Conservation (phyloP, 2,888 invertebrate genomes). For the Perizoma flavofasciatum region DNA sequence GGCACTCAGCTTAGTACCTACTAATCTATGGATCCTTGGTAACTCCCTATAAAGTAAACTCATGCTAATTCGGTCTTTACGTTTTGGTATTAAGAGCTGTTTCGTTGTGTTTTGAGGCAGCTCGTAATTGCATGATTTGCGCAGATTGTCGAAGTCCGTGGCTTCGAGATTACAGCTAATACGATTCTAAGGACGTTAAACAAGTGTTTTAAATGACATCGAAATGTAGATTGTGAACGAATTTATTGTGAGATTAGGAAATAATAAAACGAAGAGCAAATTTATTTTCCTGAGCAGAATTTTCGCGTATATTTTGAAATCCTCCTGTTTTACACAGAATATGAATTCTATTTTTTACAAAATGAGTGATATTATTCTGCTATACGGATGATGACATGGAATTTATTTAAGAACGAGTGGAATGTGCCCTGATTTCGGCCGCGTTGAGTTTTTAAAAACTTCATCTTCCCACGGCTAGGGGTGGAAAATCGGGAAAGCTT, state of each 20-base stretch:
- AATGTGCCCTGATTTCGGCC: too few species aligned
- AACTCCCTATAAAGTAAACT: conserved; percentile 14
- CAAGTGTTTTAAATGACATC: conserved; percentile 29
- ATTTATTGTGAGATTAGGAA: conserved; percentile 7
- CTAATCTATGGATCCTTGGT: conserved; percentile 34
- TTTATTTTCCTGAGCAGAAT: conserved; percentile 7
- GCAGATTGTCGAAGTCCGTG: conserved; percentile 42
- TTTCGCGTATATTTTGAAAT: conserved; percentile 1
- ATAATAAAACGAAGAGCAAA: conserved; percentile 10
- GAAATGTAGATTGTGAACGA: conserved; percentile 16
- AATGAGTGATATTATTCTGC: too few species aligned
- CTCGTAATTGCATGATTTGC: conserved; percentile 48
- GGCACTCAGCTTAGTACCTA: conserved; percentile 31
- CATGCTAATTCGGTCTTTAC: conserved; percentile 23
- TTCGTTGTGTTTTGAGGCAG: conserved; percentile 41
- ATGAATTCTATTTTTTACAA: too few species aligned
- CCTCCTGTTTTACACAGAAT: neutral
- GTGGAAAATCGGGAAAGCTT: too few species aligned
- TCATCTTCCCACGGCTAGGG: too few species aligned
- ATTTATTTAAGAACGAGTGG: too few species aligned
- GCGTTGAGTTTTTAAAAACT: too few species aligned
- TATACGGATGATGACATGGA: too few species aligned
- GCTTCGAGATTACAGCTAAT: conserved; percentile 29
- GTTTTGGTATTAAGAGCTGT: conserved; percentile 26
- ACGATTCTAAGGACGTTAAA: conserved; percentile 31